Conservation (phyloP, 2,888 invertebrate species). For the Horisme vitalbata region DNA sequence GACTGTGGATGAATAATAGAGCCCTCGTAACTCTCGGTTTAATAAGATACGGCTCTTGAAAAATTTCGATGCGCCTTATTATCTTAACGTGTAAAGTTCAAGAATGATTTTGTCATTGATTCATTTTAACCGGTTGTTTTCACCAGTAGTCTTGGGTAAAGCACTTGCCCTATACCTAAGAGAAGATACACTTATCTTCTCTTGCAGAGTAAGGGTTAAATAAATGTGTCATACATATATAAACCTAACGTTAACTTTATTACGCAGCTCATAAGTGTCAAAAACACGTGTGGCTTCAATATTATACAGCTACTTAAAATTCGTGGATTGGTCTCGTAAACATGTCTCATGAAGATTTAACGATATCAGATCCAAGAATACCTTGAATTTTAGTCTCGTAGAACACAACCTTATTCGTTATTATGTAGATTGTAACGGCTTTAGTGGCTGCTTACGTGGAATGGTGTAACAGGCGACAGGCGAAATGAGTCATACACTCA, state of each 20-base stretch:
- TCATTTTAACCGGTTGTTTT: neutral
- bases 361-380: conserved; percentile 17
- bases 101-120: conserved; percentile 22
- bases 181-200: no score
- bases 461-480: conserved; percentile 32
- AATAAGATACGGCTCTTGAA: conserved; percentile 51
- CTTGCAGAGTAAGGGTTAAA: no score
- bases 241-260: no score
- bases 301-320: neutral
- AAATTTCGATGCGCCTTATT: conserved; percentile 41
- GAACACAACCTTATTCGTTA: conserved; percentile 24
- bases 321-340: conserved; percentile 22
- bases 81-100: conserved; percentile 39
- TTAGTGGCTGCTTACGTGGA: conserved; percentile 31
- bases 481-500: conserved; percentile 32
- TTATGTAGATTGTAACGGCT: conserved; percentile 29
- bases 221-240: no score
- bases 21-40: conserved; percentile 53
- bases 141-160: no score
- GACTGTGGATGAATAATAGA: conserved; percentile 60
- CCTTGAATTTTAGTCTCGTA: conserved; percentile 22
- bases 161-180: no score
- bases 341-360: conserved; percentile 22
- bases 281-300: conserved; percentile 11
- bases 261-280: neutral